Evolutionary conservation across 2,888 invertebrate genomes (phyloP).

Genomic region (Tetranychus piercei): DNA sequence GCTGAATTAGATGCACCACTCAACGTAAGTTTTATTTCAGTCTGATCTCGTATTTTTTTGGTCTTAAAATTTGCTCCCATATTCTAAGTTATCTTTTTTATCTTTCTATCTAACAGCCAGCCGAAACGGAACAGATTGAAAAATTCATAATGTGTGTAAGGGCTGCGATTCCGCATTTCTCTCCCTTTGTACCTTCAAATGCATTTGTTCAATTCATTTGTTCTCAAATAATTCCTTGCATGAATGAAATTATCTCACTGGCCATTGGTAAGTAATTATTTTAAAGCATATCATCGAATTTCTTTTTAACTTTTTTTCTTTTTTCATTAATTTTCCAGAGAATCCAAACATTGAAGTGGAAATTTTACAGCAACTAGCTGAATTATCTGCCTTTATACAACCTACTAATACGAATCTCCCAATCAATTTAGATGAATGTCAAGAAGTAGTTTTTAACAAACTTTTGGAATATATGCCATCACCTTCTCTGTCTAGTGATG

Average conservation of each 20-base stretch:
- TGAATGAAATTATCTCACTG: slow-evolving; percentile 21
- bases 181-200: slow-evolving; percentile 49
- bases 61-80: neutral
- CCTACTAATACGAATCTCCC: slow-evolving; percentile 42
- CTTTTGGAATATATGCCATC: slow-evolving; percentile 68
- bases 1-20: slow-evolving; percentile 51
- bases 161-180: slow-evolving; percentile 67
- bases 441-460: slow-evolving; percentile 55
- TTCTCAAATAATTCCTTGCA: slow-evolving; percentile 55
- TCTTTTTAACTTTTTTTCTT: too few species aligned
- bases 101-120: slow-evolving; percentile 28
- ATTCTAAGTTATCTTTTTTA: slow-evolving; percentile 17
- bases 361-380: slow-evolving; percentile 65
- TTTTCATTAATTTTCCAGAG: neutral
- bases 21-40: slow-evolving; percentile 30
- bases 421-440: slow-evolving; percentile 29
- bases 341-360: slow-evolving; percentile 49
- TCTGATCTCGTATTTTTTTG: neutral
- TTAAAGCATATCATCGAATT: too few species aligned
- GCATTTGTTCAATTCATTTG: slow-evolving; percentile 67
- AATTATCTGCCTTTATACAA: slow-evolving; percentile 58
- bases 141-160: slow-evolving; percentile 65
- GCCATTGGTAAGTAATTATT: neutral
- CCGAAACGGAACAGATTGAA: slow-evolving; percentile 40
- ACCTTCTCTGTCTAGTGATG: slow-evolving; percentile 48